Evolutionary conservation across 2,888 invertebrate species (phyloP), one percentile per base, ranked within the genome.

Genomic region (Meiosimyza decipiens): DNA sequence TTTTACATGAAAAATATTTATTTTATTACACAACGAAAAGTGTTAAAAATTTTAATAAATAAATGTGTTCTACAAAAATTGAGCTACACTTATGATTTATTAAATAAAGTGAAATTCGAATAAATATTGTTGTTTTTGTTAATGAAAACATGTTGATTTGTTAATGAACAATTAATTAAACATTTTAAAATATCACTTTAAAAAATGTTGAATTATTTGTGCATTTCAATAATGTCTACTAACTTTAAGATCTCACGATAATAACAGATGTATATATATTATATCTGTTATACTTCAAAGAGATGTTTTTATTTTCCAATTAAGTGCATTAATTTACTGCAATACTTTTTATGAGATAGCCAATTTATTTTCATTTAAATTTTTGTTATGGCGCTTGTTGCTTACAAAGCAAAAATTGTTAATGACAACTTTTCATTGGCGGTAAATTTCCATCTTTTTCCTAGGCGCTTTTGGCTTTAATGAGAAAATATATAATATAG

Each of bases 21-120:
- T 40, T 57, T 33, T 55, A 62, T 57, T 47, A 68, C 50, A 47
- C 55, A 33, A 33, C 57, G 52, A 52, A 71, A 73, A 22, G 16
- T n/a, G 18, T 49, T n/a, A 65, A 54, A 47, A 57, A 40, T 40
- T 40, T 40, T 40, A 9, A 40, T 40, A 40, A 9, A 40, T 40
- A 40, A 40, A 40, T 40, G 4, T 40, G 6, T 40, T 9, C 40
- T 9, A 40, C 3, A 40, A 40, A 40, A 40, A 40, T n/a, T 40
- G 9, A 40, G 40, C 28, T 28, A 28, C 28, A 28, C 4, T 28
- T 28, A 28, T 28, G 28, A 28, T 28, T 28, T 28, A 28, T 40
- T 6, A 6, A 40, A 40, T 40, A 40, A 40, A 40, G 9, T 40
- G 9, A 40, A 40, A 1, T 40, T 40, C 4, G 3, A 28, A 16